Evolutionary conservation across 2,797 vertebrate species (phyloP), one percentile per base, ranked within the genome.

Genomic region (Periophthalmus magnuspinnatus): DNA sequence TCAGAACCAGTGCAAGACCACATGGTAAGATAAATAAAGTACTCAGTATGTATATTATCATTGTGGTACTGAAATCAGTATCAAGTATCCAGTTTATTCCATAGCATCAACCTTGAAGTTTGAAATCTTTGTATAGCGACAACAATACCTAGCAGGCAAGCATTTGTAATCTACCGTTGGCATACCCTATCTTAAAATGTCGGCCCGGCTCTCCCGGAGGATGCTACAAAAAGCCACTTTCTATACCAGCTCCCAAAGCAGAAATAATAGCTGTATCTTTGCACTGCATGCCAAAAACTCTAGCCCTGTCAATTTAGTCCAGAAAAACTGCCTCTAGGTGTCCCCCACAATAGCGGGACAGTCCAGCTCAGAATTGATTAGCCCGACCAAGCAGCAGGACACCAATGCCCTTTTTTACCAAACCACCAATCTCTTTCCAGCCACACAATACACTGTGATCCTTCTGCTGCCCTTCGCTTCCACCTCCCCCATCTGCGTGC

Each of bases 381-480:
- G 76, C 76, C 80, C 72, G 72, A 77, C 75, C 0, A 5, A 81
- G 66, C 80, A 70, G 73, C 52, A 48, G 77, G 82, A 76, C 75
- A 84, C 72, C 7, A 76, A 71, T 85, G 83, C 79, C 82, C 81
- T 88, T 32, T 59, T 58, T 33, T 33, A 33, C 76, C 72, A 83
- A 85, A 85, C 74, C 78, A 72, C 75, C 84, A 83, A 87, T 87
- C 84, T 79, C 62, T 75, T 80, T 83, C 75, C 81, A 83, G 72
- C 83, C 33, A 71, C 81, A 88, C 82, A 86, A 89, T 87, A 82
- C 71, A 65, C 73, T 64, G 81, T 58, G 78, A 83, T 83, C 76
- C 78, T 58, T 86, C 71, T 81, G 80, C 69, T 76, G 55, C n/a
- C 55, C 60, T 80, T 65, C 74, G 86, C 6, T 22, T 75, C 68